A percentile compares a stretch with the other conserved stretches of the same genome.
phyloP scores from a whole-genome alignment of 2,113 vertebrate species.

The Hoplias malabaricus region DNA sequence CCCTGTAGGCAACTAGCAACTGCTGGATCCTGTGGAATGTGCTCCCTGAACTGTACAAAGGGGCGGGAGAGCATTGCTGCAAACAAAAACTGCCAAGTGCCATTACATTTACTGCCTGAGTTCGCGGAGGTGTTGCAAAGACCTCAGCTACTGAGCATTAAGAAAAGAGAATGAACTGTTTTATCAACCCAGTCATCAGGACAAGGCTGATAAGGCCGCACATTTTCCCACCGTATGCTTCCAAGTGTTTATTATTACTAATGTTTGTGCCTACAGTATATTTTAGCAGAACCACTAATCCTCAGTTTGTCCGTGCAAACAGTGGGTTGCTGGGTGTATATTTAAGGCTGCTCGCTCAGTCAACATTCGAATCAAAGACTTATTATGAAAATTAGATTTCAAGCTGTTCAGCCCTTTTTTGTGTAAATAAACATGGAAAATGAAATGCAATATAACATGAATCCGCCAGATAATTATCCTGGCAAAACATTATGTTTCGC shows the following conservation, averaged over 20 bases:
- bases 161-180: slow-evolving; percentile 20
- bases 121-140: slow-evolving; percentile 78
- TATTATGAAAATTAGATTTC: slow-evolving; percentile 31
- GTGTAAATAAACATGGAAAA: slow-evolving; percentile 30
- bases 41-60: slow-evolving; percentile 95
- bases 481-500: slow-evolving; percentile 46
- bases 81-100: slow-evolving; percentile 94
- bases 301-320: slow-evolving; percentile 8
- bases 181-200: slow-evolving; percentile 27
- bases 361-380: slow-evolving; percentile 28
- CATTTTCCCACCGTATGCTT: not conserved
- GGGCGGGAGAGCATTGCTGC: slow-evolving; percentile 80
- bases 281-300: not conserved
- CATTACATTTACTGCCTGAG: slow-evolving; percentile 86
- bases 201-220: slow-evolving; percentile 3
- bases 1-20: slow-evolving; percentile 87
- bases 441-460: slow-evolving; percentile 8
- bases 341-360: slow-evolving; percentile 7
- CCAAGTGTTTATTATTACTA: not conserved
- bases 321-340: not conserved
- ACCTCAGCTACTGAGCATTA: slow-evolving; percentile 49
- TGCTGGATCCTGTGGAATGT: slow-evolving; percentile 88
- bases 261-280: not conserved
- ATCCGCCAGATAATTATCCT: slow-evolving; percentile 29
- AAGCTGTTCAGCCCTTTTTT: slow-evolving; percentile 14